Evolutionary conservation across 2,888 invertebrate species (phyloP).

Genomic region (Pandemis corylana): DNA sequence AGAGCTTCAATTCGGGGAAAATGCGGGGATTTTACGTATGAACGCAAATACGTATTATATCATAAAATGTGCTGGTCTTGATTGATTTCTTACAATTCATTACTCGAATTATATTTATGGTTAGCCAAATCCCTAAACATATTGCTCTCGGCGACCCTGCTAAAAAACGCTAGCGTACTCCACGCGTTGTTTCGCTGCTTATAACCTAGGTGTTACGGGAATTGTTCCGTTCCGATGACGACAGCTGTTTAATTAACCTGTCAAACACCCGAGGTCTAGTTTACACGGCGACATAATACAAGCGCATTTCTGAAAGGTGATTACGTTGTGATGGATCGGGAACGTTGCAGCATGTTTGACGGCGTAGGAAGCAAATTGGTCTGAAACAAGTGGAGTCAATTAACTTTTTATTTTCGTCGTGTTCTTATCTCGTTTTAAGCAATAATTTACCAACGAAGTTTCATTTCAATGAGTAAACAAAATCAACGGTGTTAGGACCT

Average conservation of each 20-base stretch:
- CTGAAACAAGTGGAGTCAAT: neutral
- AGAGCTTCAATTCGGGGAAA: no score
- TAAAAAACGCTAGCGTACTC: neutral
- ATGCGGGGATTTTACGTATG: no score
- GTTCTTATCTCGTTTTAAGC: no score
- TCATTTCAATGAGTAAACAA: no score
- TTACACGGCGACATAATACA: constrained; percentile 10
- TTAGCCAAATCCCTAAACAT: no score
- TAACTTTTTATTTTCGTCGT: neutral
- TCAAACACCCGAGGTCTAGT: constrained; percentile 6
- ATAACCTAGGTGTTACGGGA: constrained; percentile 2
- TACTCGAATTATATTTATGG: no score
- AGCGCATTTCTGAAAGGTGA: constrained; percentile 17
- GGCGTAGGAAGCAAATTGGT: constrained; percentile 1
- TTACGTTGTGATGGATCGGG: constrained; percentile 19
- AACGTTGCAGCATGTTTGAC: constrained; percentile 6
- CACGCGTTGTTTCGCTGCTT: constrained; percentile 4
- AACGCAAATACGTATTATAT: no score
- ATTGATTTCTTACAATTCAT: no score
- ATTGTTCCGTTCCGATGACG: constrained; percentile 4
- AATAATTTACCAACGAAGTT: no score
- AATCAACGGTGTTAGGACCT: no score
- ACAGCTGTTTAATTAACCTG: constrained; percentile 6
- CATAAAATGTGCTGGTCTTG: no score
- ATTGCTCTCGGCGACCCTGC: no score